These are phyloP conservation scores for Schrankia costaestrigalis DNA, from an alignment of 2,888 invertebrate genomes.

Conservation along the genomic window DNA sequence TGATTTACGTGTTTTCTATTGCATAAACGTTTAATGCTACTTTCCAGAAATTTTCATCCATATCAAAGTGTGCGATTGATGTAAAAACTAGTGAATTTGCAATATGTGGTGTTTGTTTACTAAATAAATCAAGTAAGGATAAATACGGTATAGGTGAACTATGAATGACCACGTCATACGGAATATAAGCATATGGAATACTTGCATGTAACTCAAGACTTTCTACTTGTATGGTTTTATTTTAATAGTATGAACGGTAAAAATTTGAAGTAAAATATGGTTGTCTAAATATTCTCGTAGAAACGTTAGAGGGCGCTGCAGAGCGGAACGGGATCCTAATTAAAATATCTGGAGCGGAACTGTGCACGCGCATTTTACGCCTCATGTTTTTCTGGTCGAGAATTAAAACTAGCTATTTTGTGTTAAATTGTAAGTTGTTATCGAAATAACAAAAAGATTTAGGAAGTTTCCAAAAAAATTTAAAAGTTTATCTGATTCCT, in stretches of 20 bases:
- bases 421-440: constrained; percentile 26
- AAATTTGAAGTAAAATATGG: constrained; percentile 20
- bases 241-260: constrained; percentile 15
- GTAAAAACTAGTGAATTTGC: too few species aligned
- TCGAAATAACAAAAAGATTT: constrained; percentile 21
- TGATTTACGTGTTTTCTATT: too few species aligned
- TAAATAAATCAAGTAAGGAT: too few species aligned
- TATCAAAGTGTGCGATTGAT: too few species aligned
- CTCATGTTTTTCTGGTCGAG: constrained; percentile 48
- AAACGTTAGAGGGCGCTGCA: constrained; percentile 60
- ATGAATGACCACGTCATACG: background rate
- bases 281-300: constrained; percentile 55
- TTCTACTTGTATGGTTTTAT: background rate
- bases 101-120: too few species aligned
- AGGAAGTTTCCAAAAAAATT: too few species aligned
- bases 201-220: background rate
- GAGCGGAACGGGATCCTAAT: constrained; percentile 76
- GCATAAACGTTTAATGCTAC: too few species aligned
- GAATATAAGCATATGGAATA: background rate
- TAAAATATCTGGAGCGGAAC: constrained; percentile 73
- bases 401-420: constrained; percentile 46
- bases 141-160: too few species aligned
- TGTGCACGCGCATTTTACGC: constrained; percentile 53
- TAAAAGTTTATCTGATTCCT: too few species aligned
- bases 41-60: too few species aligned